A percentile compares a stretch with the other conserved stretches of the same genome.
Conservation (phyloP, 2,888 invertebrate species). For the Brachyptera risi region DNA sequence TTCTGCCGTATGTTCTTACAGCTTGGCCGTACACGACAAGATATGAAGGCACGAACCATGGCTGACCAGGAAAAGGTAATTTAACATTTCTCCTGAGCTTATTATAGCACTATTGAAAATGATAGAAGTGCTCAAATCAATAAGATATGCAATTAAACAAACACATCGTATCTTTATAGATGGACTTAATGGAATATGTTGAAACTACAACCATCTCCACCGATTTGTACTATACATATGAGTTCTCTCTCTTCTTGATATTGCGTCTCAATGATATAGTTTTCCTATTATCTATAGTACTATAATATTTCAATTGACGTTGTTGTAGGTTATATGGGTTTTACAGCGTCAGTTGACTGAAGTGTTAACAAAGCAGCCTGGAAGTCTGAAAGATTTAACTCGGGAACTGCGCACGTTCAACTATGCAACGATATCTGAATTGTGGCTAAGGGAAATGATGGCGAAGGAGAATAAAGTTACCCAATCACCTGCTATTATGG, state of each 20-base stretch:
- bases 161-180: too few species aligned
- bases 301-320: not conserved
- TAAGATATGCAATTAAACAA: too few species aligned
- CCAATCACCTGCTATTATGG: constrained; percentile 18
- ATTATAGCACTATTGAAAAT: too few species aligned
- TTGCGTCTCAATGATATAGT: not conserved
- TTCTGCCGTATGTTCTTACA: constrained; percentile 27
- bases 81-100: not conserved
- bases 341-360: constrained; percentile 27
- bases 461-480: constrained; percentile 20
- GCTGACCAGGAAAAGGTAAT: constrained; percentile 29
- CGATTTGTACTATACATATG: too few species aligned
- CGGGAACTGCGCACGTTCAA: constrained; percentile 14
- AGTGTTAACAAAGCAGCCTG: constrained; percentile 16
- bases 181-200: too few species aligned
- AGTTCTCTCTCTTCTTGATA: too few species aligned
- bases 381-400: constrained; percentile 18
- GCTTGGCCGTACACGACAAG: constrained; percentile 27
- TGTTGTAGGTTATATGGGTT: constrained; percentile 28
- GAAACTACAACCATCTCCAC: too few species aligned
- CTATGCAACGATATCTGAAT: constrained; percentile 21
- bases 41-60: constrained; percentile 28
- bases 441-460: constrained; percentile 24
- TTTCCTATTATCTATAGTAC: not conserved
- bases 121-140: too few species aligned